Evolutionary conservation across 1,140 invertebrate genomes (phyloP).

Genomic region (Venustaconcha ellipsiformis): DNA sequence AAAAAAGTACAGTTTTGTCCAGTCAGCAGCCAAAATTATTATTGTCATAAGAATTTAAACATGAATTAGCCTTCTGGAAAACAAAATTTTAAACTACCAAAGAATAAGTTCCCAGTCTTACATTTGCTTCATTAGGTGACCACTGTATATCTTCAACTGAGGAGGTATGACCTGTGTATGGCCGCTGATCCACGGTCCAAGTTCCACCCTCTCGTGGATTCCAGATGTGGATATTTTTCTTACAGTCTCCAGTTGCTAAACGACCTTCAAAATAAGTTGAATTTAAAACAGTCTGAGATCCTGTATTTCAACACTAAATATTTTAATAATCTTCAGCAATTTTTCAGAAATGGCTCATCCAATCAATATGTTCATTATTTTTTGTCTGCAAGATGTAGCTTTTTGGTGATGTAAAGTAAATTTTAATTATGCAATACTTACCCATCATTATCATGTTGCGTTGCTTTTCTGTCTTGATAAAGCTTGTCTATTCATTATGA

Average conservation of each 20-base stretch:
- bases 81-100: no score
- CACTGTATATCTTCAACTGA: constrained; percentile 99
- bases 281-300: no score
- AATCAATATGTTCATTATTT: no score
- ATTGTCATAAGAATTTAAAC: not conserved
- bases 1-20: not conserved
- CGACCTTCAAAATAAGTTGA: constrained; percentile 70
- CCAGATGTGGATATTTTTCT: constrained; percentile 95
- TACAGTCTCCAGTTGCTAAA: constrained; percentile 90
- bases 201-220: constrained; percentile 78
- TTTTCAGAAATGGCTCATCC: no score
- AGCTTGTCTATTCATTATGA: no score
- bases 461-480: no score
- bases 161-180: constrained; percentile 86
- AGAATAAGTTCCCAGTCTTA: constrained; percentile 49
- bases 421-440: no score
- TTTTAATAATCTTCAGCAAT: no score
- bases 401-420: no score
- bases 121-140: constrained; percentile 95
- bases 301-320: no score
- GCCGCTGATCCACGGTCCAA: constrained; percentile 91
- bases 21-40: not conserved
- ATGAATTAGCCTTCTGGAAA: not conserved
- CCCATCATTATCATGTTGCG: no score
- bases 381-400: no score